Conservation (phyloP, 2,113 vertebrate genomes). For the Thinocorus orbignyianus region DNA sequence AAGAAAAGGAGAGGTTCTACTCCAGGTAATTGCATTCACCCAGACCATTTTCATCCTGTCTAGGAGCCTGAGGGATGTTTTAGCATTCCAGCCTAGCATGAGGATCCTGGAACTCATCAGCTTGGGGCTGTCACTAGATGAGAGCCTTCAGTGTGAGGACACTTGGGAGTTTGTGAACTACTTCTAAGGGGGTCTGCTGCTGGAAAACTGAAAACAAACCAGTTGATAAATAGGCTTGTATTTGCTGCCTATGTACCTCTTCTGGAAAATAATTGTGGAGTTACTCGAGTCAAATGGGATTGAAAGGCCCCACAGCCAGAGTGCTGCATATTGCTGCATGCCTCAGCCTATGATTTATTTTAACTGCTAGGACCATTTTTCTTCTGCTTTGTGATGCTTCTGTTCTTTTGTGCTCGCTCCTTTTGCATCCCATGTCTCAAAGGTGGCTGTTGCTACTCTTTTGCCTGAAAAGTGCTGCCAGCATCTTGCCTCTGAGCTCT, state of each 20-base stretch:
- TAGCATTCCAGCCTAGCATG: background rate
- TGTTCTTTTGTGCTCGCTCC: background rate
- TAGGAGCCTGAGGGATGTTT: background rate
- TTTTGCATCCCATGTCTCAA: background rate
- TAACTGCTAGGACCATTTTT: background rate
- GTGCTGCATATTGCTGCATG: background rate
- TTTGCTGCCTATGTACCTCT: background rate
- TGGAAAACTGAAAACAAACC: background rate
- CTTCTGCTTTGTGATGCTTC: background rate
- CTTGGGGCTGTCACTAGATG: background rate
- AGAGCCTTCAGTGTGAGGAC: background rate
- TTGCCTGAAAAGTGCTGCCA: background rate
- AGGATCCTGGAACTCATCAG: background rate
- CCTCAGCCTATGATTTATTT: background rate
- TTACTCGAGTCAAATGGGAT: background rate
- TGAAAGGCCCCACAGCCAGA: background rate
- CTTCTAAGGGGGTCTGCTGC: background rate
- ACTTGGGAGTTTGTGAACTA: background rate
- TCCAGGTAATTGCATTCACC: background rate
- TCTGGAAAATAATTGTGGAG: background rate
- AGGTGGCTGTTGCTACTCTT: background rate
- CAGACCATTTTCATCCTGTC: background rate
- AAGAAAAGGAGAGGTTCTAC: background rate
- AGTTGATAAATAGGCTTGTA: background rate
- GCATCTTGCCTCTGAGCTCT: background rate